Evolutionary conservation across 2,113 vertebrate species (phyloP).

Genomic region (Pseudorectes ferrugineus): DNA sequence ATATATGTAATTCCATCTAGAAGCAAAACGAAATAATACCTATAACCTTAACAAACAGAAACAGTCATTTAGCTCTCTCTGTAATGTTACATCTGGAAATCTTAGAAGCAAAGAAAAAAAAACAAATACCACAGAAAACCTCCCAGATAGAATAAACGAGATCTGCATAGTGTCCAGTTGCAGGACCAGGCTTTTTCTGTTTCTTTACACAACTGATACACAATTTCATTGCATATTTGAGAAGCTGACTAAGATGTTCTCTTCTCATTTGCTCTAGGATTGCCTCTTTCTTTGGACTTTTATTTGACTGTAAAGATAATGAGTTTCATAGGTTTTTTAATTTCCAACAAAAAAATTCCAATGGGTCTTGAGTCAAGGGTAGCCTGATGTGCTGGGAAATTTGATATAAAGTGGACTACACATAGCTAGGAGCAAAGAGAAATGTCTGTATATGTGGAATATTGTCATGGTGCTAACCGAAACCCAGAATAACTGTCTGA

Average conservation of each 20-base stretch:
- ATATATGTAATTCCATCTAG: not conserved
- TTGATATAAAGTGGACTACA: not conserved
- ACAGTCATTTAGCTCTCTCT: not conserved
- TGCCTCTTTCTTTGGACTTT: not conserved
- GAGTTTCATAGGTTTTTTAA: not conserved
- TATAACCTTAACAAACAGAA: not conserved
- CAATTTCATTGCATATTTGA: not conserved
- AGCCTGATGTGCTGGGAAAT: not conserved
- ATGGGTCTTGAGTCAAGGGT: not conserved
- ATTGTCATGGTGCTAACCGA: not conserved
- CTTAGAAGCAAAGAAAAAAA: not conserved
- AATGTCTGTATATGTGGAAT: not conserved
- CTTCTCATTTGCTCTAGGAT: not conserved
- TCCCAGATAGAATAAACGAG: not conserved
- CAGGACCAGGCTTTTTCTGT: not conserved
- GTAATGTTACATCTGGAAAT: not conserved
- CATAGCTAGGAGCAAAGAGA: not conserved
- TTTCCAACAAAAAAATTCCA: not conserved
- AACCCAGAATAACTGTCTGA: not conserved
- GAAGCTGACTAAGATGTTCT: not conserved
- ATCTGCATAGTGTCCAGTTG: not conserved
- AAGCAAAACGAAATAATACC: not conserved
- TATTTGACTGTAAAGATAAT: not conserved
- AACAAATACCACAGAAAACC: not conserved
- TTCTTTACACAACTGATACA: not conserved